These are phyloP conservation scores for Aphidoletes aphidimyza DNA, from an alignment of 2,888 invertebrate species.

Conservation along the genomic window DNA sequence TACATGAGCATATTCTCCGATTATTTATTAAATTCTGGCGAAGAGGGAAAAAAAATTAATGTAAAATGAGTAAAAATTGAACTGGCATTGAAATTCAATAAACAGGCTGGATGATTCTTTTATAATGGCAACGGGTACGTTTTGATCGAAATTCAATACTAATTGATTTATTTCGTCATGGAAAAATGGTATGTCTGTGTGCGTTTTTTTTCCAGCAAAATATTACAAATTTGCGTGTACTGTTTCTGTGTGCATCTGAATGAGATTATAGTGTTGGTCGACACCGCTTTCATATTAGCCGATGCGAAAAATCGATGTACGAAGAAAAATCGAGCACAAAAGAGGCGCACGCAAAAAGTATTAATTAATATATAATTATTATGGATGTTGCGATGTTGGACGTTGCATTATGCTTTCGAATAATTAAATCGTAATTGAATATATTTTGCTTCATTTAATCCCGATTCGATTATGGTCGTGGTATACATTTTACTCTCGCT, in stretches of 20 bases:
- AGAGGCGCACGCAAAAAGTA: not conserved
- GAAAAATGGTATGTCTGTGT: not conserved
- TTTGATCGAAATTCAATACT: constrained; percentile 41
- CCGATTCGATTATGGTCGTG: constrained; percentile 4
- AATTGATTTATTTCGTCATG: constrained; percentile 31
- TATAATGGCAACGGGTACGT: not conserved
- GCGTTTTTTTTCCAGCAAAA: no score
- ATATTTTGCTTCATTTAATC: constrained; percentile 52
- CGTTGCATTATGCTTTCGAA: constrained; percentile 40
- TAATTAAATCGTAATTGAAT: constrained; percentile 54
- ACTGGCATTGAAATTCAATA: constrained; percentile 29
- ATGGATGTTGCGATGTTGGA: constrained; percentile 26
- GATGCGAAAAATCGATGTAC: constrained; percentile 18
- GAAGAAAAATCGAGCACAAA: not conserved
- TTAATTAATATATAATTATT: constrained; percentile 52
- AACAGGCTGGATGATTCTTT: not conserved
- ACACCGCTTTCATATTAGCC: not conserved
- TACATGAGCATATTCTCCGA: not conserved
- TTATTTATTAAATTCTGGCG: not conserved
- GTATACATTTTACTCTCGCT: not conserved
- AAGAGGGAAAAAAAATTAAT: not conserved
- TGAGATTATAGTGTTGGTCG: not conserved
- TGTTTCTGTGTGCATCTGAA: not conserved
- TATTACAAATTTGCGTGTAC: no score
- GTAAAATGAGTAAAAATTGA: not conserved